Evolutionary conservation across 2,113 vertebrate genomes (phyloP).

Genomic region (Corythaixoides concolor): DNA sequence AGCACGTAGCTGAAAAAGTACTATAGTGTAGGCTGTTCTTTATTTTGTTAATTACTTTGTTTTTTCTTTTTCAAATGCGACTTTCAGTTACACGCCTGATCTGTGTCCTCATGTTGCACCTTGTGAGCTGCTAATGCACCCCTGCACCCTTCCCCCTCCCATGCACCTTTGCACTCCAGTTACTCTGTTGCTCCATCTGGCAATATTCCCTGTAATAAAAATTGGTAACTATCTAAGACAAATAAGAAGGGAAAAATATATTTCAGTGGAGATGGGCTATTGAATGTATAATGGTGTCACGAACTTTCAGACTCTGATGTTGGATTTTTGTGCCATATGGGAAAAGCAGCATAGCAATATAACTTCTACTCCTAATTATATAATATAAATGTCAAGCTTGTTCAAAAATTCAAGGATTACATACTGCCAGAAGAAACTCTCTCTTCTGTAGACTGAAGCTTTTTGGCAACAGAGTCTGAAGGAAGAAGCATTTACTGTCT

Average conservation of each 20-base stretch:
- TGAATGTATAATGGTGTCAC: not conserved
- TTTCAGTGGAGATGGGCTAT: not conserved
- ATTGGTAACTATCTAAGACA: not conserved
- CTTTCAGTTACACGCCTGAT: not conserved
- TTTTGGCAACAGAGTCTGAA: conserved; percentile 37
- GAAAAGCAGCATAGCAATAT: conserved; percentile 21
- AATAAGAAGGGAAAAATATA: not conserved
- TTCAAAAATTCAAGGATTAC: conserved; percentile 36
- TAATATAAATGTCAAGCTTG: conserved; percentile 58
- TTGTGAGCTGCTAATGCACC: not conserved
- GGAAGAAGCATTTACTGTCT: not conserved
- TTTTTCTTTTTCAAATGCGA: not conserved
- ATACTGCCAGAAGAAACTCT: conserved; percentile 28
- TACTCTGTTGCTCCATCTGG: not conserved
- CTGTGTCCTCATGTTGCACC: not conserved
- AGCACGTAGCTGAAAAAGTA: not conserved
- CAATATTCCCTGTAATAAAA: not conserved
- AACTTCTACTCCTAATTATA: conserved; percentile 56
- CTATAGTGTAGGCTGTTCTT: not conserved
- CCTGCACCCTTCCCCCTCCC: not conserved
- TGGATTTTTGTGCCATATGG: conserved; percentile 42
- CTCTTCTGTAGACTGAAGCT: conserved; percentile 3
- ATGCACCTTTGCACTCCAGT: not conserved
- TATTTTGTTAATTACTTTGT: not conserved
- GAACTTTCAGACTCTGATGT: conserved; percentile 10